Evolutionary conservation across 2,113 vertebrate genomes (phyloP).

Genomic region (Zosterops borbonicus): DNA sequence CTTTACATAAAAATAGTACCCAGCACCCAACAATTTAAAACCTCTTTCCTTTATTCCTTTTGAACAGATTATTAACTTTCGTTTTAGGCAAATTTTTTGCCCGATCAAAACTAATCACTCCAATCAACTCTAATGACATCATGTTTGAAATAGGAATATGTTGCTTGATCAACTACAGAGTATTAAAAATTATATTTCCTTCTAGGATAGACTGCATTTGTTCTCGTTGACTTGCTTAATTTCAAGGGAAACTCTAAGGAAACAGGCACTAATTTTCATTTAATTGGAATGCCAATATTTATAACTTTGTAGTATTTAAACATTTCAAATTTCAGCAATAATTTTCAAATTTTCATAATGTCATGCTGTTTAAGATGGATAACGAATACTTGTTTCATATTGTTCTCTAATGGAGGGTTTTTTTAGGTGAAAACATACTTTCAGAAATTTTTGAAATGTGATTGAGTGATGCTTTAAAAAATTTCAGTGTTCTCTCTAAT

Average conservation of each 20-base stretch:
- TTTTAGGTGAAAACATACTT: neutral
- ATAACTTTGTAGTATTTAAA: neutral
- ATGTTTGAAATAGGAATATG: constrained; percentile 43
- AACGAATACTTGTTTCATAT: neutral
- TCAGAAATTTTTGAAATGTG: neutral
- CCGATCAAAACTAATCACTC: constrained; percentile 43
- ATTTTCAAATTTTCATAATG: neutral
- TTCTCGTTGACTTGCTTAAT: constrained; percentile 44
- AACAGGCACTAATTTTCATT: constrained; percentile 7
- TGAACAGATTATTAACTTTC: constrained; percentile 25
- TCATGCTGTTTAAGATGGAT: neutral
- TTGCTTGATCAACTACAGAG: neutral
- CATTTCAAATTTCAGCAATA: neutral
- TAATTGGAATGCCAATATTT: constrained; percentile 8
- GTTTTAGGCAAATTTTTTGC: constrained; percentile 18
- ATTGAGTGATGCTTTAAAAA: neutral
- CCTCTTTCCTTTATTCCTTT: neutral
- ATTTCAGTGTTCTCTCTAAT: neutral
- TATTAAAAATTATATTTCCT: constrained; percentile 28
- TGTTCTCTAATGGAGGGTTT: neutral
- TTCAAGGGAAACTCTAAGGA: constrained; percentile 16
- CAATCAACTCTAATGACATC: constrained; percentile 17
- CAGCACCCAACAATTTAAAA: neutral
- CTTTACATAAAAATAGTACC: neutral
- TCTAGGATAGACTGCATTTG: constrained; percentile 2